phyloP scores from a whole-genome alignment of 2,113 vertebrate species.

The Mellivora capensis region DNA sequence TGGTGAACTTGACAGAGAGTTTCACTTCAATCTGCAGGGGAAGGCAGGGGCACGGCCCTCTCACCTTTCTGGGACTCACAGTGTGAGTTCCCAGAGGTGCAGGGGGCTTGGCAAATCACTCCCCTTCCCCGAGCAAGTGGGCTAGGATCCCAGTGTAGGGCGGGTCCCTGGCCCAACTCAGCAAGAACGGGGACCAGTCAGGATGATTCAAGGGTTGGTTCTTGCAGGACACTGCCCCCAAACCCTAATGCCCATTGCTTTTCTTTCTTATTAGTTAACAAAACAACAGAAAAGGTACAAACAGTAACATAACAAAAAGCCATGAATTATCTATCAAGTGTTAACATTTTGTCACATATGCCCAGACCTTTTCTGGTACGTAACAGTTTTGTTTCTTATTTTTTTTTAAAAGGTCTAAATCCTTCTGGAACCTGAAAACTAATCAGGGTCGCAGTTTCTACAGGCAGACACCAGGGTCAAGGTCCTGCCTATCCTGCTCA shows the following conservation, averaged over 20 bases:
- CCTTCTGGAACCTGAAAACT: background rate
- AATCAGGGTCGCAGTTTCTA: background rate
- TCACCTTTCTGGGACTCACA: background rate
- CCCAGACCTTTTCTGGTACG: background rate
- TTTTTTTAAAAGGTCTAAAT: background rate
- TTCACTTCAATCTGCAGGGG: conserved; percentile 93
- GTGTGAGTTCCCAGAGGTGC: background rate
- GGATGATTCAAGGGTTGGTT: background rate
- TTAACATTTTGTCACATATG: background rate
- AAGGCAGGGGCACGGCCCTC: background rate
- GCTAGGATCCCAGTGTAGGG: no score
- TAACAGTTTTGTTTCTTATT: background rate
- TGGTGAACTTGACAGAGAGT: conserved; percentile 96
- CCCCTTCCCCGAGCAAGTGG: background rate
- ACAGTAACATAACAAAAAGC: background rate
- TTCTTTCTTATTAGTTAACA: background rate
- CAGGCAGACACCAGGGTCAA: background rate
- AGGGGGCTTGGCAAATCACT: background rate
- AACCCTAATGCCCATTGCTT: no score
- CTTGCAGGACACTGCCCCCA: background rate
- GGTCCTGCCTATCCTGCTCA: accelerated
- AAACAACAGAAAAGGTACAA: background rate
- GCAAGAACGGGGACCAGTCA: background rate
- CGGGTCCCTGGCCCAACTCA: background rate
- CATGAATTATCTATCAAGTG: background rate